These are phyloP conservation scores for Euleptes europaea DNA, from an alignment of 2,113 vertebrate species.

Conservation along the genomic window DNA sequence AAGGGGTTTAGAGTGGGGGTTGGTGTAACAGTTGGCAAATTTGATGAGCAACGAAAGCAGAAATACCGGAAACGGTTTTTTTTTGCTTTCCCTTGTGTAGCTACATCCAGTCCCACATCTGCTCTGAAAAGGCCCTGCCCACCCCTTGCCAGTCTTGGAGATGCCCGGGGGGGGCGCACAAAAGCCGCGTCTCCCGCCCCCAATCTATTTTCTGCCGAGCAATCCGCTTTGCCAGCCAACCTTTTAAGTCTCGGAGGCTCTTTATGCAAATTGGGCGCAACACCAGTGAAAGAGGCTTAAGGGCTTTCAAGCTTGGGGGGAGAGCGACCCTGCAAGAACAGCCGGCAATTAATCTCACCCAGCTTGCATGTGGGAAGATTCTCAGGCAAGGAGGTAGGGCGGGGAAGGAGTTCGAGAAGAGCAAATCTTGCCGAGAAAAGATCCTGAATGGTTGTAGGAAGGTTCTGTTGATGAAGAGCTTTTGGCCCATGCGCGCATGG, in stretches of 20 bases:
- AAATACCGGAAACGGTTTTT: too few species aligned
- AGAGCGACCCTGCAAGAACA: neutral
- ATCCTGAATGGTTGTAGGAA: too few species aligned
- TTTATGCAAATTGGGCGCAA: accelerated
- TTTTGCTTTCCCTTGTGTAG: neutral
- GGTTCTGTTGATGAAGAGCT: too few species aligned
- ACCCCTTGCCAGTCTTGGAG: neutral
- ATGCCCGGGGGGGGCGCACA: neutral
- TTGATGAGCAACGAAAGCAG: neutral
- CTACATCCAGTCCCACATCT: neutral
- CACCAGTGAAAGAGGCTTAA: neutral
- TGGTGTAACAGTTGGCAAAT: neutral
- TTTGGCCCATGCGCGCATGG: too few species aligned
- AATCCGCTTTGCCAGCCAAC: neutral
- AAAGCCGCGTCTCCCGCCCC: neutral
- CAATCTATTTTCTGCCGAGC: neutral
- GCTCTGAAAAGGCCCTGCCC: too few species aligned
- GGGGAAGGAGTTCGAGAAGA: too few species aligned
- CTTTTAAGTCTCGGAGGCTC: neutral
- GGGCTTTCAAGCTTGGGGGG: neutral
- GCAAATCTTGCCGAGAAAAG: too few species aligned
- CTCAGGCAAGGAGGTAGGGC: too few species aligned
- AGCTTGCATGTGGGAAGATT: neutral
- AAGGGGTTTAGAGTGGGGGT: neutral
- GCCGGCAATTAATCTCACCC: neutral